Evolutionary conservation across 2,888 invertebrate genomes (phyloP).

Genomic region (Drosophila borborema): DNA sequence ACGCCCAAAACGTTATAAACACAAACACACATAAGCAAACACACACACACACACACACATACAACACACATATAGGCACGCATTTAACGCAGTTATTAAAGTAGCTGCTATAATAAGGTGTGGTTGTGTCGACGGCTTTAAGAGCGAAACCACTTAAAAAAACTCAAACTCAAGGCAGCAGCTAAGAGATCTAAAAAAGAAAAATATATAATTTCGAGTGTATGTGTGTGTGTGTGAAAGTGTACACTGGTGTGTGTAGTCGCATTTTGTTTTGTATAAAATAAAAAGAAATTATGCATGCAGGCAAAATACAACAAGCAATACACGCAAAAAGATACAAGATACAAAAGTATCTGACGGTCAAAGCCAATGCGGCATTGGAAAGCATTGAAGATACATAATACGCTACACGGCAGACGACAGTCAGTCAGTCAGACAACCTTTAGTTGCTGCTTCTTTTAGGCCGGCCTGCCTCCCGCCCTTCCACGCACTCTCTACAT

Average conservation of each 20-base stretch:
- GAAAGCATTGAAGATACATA: slow-evolving; percentile 9
- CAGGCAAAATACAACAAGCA: slow-evolving; percentile 13
- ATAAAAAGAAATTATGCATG: slow-evolving; percentile 14
- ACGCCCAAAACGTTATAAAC: slow-evolving; percentile 49
- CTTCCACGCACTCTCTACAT: neutral
- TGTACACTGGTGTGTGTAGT: slow-evolving; percentile 17
- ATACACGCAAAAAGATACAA: slow-evolving; percentile 19
- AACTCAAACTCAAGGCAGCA: slow-evolving; percentile 13
- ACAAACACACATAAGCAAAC: slow-evolving; percentile 4
- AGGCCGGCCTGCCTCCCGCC: slow-evolving; percentile 12
- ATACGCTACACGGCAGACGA: slow-evolving; percentile 7
- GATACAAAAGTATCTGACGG: slow-evolving; percentile 45
- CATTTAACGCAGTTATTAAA: slow-evolving; percentile 19
- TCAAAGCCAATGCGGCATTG: slow-evolving; percentile 50
- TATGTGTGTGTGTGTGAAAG: slow-evolving; percentile 7
- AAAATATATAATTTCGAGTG: neutral
- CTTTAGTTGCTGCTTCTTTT: neutral
- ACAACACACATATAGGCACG: neutral
- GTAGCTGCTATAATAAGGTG: slow-evolving; percentile 63
- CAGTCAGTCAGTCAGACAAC: neutral
- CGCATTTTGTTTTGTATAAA: slow-evolving; percentile 39
- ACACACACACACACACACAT: slow-evolving; percentile 6
- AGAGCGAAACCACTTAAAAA: slow-evolving; percentile 60
- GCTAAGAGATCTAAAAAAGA: slow-evolving; percentile 60
- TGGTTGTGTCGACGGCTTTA: slow-evolving; percentile 67